Evolutionary conservation across 2,797 vertebrate species (phyloP), one percentile per base, ranked within the genome.

Genomic region (Margarornis squamiger): DNA sequence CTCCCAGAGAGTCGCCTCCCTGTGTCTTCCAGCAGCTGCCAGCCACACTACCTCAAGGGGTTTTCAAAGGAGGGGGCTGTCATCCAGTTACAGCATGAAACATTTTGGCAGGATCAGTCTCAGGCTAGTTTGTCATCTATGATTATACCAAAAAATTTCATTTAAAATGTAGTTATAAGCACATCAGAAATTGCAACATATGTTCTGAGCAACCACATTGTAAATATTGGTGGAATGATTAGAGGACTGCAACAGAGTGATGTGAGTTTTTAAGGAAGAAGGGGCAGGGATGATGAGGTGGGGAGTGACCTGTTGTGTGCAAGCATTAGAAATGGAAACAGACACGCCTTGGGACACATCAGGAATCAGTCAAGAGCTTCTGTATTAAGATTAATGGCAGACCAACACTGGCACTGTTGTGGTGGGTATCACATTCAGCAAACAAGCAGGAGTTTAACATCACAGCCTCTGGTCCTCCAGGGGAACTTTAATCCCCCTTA

Each of bases 231-330:
- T 24, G 26, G 32, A 76, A 43, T 0, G 2, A 48, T 30, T 38
- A 26, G 22, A 49, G 7, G 10, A 36, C 12, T 74, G 46, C 17
- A 55, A 41, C 14, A 30, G 45, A 26, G 4, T 11, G 11, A 49
- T 17, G 26, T 0, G 0, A 32, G 24, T 8, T 65, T 70, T 70
- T 51, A 61, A 55, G 59, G 43, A 58, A 43, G 43, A 3, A 43
- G 66, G 55, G 36, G 15, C 23, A 51, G n/a, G 19, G 23, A 34
- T 0, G 0, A 15, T 2, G 2, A 79, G 27, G 34, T 46, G 4
- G 20, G 6, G 30, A 66, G 29, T 3, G 4, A 57, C 7, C 15
- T 57, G 30, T 38, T 41, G 9, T 13, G 27, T 30, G 18, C 38
- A 10, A 86, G 30, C 36, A 55, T 10, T 32, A 43, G 36, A 62